Conservation (phyloP, 2,888 invertebrate species). For the Eudasyphora cyanicolor region DNA sequence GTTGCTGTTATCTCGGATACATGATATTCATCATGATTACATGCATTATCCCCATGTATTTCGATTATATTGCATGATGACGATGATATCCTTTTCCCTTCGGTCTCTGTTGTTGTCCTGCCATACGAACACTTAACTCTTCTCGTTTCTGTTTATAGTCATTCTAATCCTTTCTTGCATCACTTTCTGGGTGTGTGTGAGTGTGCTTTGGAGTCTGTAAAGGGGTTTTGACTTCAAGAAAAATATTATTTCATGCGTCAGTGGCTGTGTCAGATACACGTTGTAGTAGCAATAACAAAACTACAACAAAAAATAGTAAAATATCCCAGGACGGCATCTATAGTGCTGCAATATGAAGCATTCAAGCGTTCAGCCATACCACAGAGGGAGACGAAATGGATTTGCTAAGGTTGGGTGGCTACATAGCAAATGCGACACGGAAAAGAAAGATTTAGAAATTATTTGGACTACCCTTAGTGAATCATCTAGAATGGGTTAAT, state of each 20-base stretch:
- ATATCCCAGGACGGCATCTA: neutral
- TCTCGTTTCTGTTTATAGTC: constrained; percentile 30
- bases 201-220: constrained; percentile 12
- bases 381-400: constrained; percentile 25
- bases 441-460: too few species aligned
- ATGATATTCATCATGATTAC: constrained; percentile 67
- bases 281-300: constrained; percentile 37
- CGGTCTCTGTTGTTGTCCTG: constrained; percentile 9
- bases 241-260: constrained; percentile 64
- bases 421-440: constrained; percentile 1
- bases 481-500: too few species aligned
- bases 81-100: constrained; percentile 28
- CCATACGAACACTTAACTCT: constrained; percentile 37
- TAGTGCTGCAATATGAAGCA: constrained; percentile 21
- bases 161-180: constrained; percentile 40
- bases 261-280: constrained; percentile 63
- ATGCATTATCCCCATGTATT: constrained; percentile 65
- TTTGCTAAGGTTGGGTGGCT: constrained; percentile 42
- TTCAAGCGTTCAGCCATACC: constrained; percentile 17
- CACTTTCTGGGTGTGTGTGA: neutral
- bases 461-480: too few species aligned
- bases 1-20: constrained; percentile 52
- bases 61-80: constrained; percentile 60
- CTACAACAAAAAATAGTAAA: constrained; percentile 10
- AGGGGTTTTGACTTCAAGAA: constrained; percentile 52